These are phyloP conservation scores for Bufo bufo DNA, from an alignment of 2,113 vertebrate species.

Conservation along the genomic window DNA sequence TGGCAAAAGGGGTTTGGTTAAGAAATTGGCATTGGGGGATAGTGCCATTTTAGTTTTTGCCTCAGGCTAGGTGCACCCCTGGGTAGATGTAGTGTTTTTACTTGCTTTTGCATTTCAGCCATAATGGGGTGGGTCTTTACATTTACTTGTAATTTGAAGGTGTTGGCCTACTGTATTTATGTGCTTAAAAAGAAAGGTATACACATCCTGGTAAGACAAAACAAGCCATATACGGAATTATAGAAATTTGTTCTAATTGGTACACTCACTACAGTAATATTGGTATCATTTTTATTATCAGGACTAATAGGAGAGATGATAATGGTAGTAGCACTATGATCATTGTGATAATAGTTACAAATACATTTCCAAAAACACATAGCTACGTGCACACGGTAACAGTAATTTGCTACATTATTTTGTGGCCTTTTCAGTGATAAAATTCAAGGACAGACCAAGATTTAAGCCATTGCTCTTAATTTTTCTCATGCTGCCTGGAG, in stretches of 20 bases:
- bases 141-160: no score
- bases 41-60: no score
- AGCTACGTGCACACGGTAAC: background rate
- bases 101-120: no score
- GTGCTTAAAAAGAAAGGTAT: background rate
- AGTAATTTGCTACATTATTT: conserved; percentile 10
- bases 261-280: background rate
- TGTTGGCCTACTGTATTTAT: background rate
- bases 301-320: background rate
- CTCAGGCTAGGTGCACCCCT: no score
- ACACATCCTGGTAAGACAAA: background rate
- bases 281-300: background rate
- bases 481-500: conserved; percentile 46
- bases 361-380: background rate
- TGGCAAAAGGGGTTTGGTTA: no score
- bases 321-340: background rate
- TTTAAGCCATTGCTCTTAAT: conserved; percentile 55
- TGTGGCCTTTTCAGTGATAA: conserved; percentile 37
- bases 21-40: no score
- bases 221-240: no score
- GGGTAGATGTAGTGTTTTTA: no score
- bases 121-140: no score
- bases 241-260: background rate
- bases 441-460: conserved; percentile 53
- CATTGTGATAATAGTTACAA: background rate